Evolutionary conservation across 2,888 invertebrate genomes (phyloP).

Genomic region (Morpho achilles): DNA sequence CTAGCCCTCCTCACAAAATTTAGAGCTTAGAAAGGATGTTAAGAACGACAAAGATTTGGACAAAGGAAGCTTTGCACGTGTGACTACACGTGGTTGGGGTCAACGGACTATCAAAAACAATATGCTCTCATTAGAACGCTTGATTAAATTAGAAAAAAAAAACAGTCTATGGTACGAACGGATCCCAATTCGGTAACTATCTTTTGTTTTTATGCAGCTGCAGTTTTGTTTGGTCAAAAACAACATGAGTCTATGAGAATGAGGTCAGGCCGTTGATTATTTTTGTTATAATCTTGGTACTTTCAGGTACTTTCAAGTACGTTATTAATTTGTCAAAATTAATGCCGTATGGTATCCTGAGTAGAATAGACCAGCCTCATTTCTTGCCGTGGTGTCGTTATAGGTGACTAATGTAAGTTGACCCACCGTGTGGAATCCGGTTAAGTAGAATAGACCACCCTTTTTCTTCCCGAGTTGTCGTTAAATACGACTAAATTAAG

Average conservation of each 20-base stretch:
- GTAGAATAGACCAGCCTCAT: too few relatives aligned
- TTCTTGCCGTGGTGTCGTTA: too few relatives aligned
- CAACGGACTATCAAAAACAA: constrained; percentile 57
- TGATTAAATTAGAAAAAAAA: constrained; percentile 38
- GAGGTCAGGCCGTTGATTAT: too few relatives aligned
- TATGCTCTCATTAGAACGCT: constrained; percentile 47
- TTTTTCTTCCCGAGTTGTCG: too few relatives aligned
- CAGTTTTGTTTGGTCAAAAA: constrained; percentile 32
- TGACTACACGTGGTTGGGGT: constrained; percentile 64
- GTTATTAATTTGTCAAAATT: too few relatives aligned
- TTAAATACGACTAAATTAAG: too few relatives aligned
- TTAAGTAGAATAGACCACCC: too few relatives aligned
- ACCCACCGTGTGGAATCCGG: too few relatives aligned
- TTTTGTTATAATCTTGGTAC: too few relatives aligned
- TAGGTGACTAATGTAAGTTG: too few relatives aligned
- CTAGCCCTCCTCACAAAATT: constrained; percentile 58
- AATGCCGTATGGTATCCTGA: too few relatives aligned
- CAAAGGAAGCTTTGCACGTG: constrained; percentile 61
- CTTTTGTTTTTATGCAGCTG: constrained; percentile 60
- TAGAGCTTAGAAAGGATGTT: constrained; percentile 50
- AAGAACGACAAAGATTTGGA: constrained; percentile 61
- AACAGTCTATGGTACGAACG: constrained; percentile 27
- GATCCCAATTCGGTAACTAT: constrained; percentile 33
- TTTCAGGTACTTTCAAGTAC: too few relatives aligned
- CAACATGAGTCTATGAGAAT: background rate